Percentiles rank a stretch among this genome's conserved stretches.
Evolutionary conservation across 1,140 invertebrate genomes (phyloP).

Genomic region (Zophobas atratus): DNA sequence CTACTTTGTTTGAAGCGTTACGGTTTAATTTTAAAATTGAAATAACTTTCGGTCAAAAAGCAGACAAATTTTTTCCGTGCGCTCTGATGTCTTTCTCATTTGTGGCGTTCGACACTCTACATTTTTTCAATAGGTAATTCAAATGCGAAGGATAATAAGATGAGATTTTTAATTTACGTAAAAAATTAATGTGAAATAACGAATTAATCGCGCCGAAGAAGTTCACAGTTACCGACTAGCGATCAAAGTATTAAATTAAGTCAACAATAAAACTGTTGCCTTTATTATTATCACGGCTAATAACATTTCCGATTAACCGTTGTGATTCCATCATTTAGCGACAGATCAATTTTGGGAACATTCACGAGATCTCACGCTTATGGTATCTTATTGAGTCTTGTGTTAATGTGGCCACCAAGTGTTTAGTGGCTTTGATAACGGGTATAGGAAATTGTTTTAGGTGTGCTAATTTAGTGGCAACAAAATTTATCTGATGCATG

Average conservation of each 20-base stretch:
- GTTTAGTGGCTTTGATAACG: too few species aligned
- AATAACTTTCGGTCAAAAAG: conserved; percentile 32
- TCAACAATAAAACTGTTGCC: conserved; percentile 32
- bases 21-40: conserved; percentile 46
- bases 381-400: neutral
- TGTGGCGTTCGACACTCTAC: neutral
- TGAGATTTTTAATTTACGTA: conserved; percentile 9
- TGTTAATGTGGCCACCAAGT: too few species aligned
- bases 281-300: conserved; percentile 24
- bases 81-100: conserved; percentile 28
- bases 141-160: conserved; percentile 12
- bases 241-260: conserved; percentile 39
- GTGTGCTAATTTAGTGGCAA: too few species aligned
- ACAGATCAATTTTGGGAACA: conserved; percentile 14
- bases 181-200: conserved; percentile 34
- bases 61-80: neutral
- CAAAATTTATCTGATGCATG: too few species aligned
- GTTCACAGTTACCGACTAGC: neutral
- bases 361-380: conserved; percentile 10
- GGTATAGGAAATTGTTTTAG: too few species aligned
- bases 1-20: conserved; percentile 38
- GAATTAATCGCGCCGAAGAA: conserved; percentile 13
- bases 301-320: conserved; percentile 19
- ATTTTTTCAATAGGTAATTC: conserved; percentile 28
- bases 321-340: conserved; percentile 18